Base-by-base conservation (phyloP, 2,888 invertebrate genomes). In the Sesia bembeciformis region DNA sequence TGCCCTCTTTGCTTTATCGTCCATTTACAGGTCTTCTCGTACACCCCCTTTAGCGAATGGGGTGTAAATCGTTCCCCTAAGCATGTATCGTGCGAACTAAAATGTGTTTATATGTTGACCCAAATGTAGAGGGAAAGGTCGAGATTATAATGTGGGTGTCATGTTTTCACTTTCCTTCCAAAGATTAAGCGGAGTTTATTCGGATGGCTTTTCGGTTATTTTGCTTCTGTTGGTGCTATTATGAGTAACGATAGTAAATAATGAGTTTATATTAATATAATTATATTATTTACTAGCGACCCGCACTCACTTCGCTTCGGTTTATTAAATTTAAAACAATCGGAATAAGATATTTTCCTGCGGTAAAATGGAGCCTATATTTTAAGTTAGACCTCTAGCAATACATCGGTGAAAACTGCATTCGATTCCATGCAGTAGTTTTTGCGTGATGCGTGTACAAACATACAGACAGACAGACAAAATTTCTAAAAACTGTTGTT, bases 151-250 rank as follows among this genome's bases (percentile, higher is more conserved):
- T 23, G 50, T 23, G 50, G 39, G 39, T 52, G 52, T 52, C 38
- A 39, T 38, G 53, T 39, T 59, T 64, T 62, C 57, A 59, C 62
- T 62, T 58, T 56, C 54, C 53, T 54, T 40, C 46, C 46, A 40
- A 53, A 60, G 58, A 68, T 68, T 63, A 63, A 62, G 58, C 46
- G 61, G 52, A 58, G 57, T 62, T 64, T 66, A 59, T 61, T 53
- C 52, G 52, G 58, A 60, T 61, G 56, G 57, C 50, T 58, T 62
- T 61, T 62, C 52, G 57, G 56, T 58, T 61, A 60, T 62, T 62
- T 60, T 57, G 58, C 38, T 50, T 52, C 7, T 40, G 42, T 7
- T 49, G 50, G n/a, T 40, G 39, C 46, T 51, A 54, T 41, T 53
- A 52, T 46, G 39, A 57, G 52, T 40, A 8, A 42, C 56, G 56